Percentiles rank a stretch among this genome's conserved stretches.
phyloP scores from a whole-genome alignment of 2,888 invertebrate genomes.

The Parnassius mnemosyne region DNA sequence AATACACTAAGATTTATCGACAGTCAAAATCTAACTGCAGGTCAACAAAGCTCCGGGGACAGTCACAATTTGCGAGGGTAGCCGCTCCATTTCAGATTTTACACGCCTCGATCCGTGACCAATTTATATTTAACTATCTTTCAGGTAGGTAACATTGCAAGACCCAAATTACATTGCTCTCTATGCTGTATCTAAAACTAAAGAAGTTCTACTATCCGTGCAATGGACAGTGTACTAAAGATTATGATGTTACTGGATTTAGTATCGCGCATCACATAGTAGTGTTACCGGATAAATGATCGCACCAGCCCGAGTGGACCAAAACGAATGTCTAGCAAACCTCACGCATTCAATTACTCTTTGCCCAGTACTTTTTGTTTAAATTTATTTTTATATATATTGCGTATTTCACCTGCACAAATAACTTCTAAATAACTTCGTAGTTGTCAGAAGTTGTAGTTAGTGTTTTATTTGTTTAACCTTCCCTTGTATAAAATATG shows the following conservation, averaged over 20 bases:
- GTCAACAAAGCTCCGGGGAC: conserved; percentile 42
- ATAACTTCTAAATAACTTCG: no score
- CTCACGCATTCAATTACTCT: conserved; percentile 49
- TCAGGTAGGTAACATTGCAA: not conserved
- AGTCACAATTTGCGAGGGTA: conserved; percentile 48
- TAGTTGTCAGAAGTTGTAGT: no score
- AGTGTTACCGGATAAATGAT: conserved; percentile 38
- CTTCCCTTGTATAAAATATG: no score
- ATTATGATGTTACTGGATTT: not conserved
- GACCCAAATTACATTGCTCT: conserved; percentile 27
- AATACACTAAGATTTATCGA: conserved; percentile 43
- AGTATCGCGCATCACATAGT: conserved; percentile 21
- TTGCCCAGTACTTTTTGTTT: conserved; percentile 22
- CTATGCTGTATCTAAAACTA: not conserved
- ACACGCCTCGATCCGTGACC: conserved; percentile 39
- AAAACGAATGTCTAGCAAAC: conserved; percentile 46
- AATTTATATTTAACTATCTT: conserved; percentile 29
- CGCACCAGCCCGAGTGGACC: conserved; percentile 36
- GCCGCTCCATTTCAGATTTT: conserved; percentile 51
- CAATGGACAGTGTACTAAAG: conserved; percentile 10
- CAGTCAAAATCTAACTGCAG: conserved; percentile 42
- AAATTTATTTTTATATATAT: not conserved
- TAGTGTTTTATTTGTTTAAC: no score
- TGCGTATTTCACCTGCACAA: no score
- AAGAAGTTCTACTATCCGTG: not conserved